Evolutionary conservation across 2,113 vertebrate genomes (phyloP), one percentile per base, ranked within the genome.

Genomic region (Eidolon helvum): DNA sequence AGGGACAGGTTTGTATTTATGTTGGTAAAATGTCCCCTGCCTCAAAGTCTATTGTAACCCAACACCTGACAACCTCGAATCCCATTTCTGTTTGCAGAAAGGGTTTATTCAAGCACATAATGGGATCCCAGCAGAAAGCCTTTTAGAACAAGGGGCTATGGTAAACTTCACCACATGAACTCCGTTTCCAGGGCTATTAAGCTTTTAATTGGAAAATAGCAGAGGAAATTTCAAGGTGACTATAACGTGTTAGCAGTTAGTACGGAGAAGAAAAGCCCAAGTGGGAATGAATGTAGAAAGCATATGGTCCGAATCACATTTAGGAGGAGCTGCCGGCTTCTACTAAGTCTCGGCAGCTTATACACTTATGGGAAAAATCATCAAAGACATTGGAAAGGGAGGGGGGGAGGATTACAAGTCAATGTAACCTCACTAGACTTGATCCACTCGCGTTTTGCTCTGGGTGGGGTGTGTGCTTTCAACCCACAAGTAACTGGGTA

Each of bases 131-230:
- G 98, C 97, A 99, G 99, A 99, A 99, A 98, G 98, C 99, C 98
- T 99, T 99, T 99, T 98, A 98, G 98, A 98, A 98, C 98, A 98
- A 98, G 98, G 98, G 98, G 98, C 99, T 98, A 97, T 97, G 99
- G 99, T 99, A 99, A 99, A 99, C 99, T 99, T 99, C 99, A 98
- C 99, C 99, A 99, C 99, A 99, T 99, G 99, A 99, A 99, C 99
- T 99, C 99, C 98, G 99, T 99, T 99, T 99, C 99, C 99, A 99
- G 99, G 99, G 99, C 99, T 99, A 99, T 99, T 99, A 99, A 99
- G 99, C 99, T 99, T 99, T 99, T 99, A 99, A 99, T 99, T 99
- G 99, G 99, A 99, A 99, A 99, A 99, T 97, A 99, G 99, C 99
- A 98, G 99, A 99, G 99, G 99, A 99, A 99, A 99, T 99, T 99